Percentiles rank a stretch among this genome's conserved stretches.
phyloP scores from a whole-genome alignment of 2,888 invertebrate species.

The Cephus spinipes region DNA sequence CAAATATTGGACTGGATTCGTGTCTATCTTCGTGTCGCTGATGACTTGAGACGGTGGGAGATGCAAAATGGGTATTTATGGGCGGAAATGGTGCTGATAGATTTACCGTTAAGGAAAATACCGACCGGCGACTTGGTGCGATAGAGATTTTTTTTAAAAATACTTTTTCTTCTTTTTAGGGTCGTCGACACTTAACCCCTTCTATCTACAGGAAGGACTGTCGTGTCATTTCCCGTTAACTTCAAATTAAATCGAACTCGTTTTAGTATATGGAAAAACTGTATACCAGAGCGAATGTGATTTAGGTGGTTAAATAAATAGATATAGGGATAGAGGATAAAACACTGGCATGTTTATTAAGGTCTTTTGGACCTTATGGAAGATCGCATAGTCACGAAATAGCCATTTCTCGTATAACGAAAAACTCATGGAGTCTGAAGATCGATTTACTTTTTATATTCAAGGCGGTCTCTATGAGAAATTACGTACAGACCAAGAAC shows the following conservation, averaged over 20 bases:
- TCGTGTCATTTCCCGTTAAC: neutral
- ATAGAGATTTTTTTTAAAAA: neutral
- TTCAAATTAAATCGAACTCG: neutral
- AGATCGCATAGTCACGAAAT: no score
- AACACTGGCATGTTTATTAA: no score
- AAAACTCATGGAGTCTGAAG: no score
- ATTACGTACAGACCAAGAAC: no score
- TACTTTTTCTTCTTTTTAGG: neutral
- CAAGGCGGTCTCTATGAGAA: no score
- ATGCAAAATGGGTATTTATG: slow-evolving; percentile 23
- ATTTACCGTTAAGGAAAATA: slow-evolving; percentile 21
- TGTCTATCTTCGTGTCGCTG: slow-evolving; percentile 14
- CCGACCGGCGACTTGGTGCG: slow-evolving; percentile 6
- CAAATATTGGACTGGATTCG: slow-evolving; percentile 43
- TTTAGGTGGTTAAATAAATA: no score
- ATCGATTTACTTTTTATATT: no score
- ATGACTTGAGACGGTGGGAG: slow-evolving; percentile 12
- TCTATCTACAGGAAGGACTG: neutral
- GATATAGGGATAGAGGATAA: no score
- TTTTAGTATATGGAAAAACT: neutral
- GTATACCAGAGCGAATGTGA: no score
- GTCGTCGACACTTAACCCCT: neutral
- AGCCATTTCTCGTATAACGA: no score
- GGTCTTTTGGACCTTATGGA: no score
- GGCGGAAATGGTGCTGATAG: slow-evolving; percentile 21